These are phyloP conservation scores for Ochotona princeps DNA, from an alignment of 2,113 vertebrate genomes.

Conservation along the genomic window DNA sequence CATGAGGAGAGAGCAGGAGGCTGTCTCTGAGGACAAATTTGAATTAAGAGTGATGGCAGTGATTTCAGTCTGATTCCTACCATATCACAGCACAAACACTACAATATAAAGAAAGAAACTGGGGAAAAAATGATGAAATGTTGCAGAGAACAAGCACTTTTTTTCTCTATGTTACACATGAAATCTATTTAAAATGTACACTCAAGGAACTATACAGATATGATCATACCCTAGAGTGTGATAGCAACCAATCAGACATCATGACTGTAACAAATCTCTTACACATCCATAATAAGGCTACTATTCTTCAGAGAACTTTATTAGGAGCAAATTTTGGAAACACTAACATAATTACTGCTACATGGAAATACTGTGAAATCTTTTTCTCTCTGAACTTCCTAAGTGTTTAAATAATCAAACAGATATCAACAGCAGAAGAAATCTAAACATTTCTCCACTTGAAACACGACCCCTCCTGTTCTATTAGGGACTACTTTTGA, in stretches of 20 bases:
- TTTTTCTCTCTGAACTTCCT: neutral
- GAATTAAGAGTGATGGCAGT: neutral
- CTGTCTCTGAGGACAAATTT: neutral
- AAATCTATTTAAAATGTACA: conserved; percentile 2
- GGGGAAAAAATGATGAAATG: neutral
- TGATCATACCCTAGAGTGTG: neutral
- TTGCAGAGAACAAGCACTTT: neutral
- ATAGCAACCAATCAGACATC: neutral
- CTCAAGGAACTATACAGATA: neutral
- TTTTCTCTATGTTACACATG: conserved; percentile 17
- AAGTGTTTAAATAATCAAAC: neutral
- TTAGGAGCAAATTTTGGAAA: neutral
- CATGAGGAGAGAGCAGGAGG: neutral
- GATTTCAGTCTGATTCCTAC: neutral
- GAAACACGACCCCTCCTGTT: neutral
- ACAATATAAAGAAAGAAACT: neutral
- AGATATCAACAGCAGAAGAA: conserved; percentile 17
- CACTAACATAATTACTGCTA: neutral
- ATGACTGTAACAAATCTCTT: neutral
- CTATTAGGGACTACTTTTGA: neutral
- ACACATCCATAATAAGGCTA: neutral
- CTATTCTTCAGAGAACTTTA: neutral
- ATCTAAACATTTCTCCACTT: neutral
- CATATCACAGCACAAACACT: neutral
- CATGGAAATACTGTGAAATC: neutral